Base-by-base conservation (phyloP, 2,113 vertebrate species). In the Eolophus roseicapilla region DNA sequence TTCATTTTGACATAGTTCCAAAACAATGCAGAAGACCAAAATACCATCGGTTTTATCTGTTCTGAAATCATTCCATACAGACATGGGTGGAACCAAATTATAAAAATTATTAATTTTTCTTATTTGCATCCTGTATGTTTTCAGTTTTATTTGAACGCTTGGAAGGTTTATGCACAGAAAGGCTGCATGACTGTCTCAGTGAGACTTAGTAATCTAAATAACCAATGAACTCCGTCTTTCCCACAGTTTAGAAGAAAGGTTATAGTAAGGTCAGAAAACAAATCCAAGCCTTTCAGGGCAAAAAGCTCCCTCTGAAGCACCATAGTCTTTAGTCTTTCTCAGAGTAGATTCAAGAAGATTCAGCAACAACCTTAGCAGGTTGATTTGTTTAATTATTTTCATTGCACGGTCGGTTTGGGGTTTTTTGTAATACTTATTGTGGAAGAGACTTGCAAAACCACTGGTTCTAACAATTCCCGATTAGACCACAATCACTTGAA, bases 371-470 rank as follows among this genome's bases (percentile, higher is more conserved):
- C 17, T 62, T 33, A 63, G 41, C 37, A 90, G 55, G 43, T 1
- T 44, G 14, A 67, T 33, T 86, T 57, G 39, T 2, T 80, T 18
- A 59, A 37, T 46, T 73, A 44, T 43, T 90, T 82, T 70, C 13
- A 24, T 2, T 60, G 7, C 27, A 47, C 16, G 5, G 39, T 3
- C 0, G 9, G 17, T 68, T 82, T 57, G 29, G 10, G 9, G 0
- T 2, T 39, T 47, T 78, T 68, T 25, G 1, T n/a, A 79, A 37
- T 19, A 50, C 15, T 50, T 33, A 31, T 21, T 31, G 18, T 47
- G 13, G 24, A 84, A 76, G 82, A 24, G 23, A 68, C 35, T 75
- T 79, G 57, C 41, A 65, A 91, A 93, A 81, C 9, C n/a, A 90
- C 2, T 8, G 14, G 13, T 53, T 90, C 27, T 81, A 88, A 64